Evolutionary conservation across 2,113 vertebrate genomes (phyloP).

Genomic region (Ploceus nigricollis): DNA sequence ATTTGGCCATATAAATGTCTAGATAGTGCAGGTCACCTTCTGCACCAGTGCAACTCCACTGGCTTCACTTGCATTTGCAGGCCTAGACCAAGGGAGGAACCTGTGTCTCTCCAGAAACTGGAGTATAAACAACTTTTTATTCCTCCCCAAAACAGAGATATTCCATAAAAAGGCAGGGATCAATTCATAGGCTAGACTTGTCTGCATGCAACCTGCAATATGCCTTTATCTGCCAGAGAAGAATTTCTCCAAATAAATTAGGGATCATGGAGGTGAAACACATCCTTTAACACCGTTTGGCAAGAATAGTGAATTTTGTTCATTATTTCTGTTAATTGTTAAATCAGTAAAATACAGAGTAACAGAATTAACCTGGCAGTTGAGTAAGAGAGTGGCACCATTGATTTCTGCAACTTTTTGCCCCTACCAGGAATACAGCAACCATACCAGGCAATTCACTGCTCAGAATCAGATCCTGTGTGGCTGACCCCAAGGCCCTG

Average conservation of each 20-base stretch:
- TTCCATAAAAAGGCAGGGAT: not conserved
- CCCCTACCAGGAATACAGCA: not conserved
- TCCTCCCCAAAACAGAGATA: not conserved
- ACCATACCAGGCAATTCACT: not conserved
- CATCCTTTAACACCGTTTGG: not conserved
- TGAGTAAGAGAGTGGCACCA: not conserved
- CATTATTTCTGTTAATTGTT: not conserved
- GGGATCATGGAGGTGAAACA: not conserved
- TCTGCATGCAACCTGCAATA: not conserved
- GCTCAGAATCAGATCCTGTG: not conserved
- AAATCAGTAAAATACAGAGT: not conserved
- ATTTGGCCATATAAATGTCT: not conserved
- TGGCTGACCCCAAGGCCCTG: not conserved
- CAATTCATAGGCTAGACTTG: accelerated
- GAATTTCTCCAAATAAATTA: not conserved
- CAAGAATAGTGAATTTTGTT: not conserved
- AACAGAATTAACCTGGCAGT: not conserved
- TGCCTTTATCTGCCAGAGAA: not conserved
- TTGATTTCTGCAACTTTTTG: not conserved
- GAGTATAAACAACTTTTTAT: not conserved
- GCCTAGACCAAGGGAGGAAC: not conserved
- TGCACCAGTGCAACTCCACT: not conserved
- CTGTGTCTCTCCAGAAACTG: not conserved
- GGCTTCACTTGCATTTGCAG: not conserved
- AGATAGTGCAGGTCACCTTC: not conserved